phyloP scores from a whole-genome alignment of 2,113 vertebrate genomes.

The Caretta caretta region DNA sequence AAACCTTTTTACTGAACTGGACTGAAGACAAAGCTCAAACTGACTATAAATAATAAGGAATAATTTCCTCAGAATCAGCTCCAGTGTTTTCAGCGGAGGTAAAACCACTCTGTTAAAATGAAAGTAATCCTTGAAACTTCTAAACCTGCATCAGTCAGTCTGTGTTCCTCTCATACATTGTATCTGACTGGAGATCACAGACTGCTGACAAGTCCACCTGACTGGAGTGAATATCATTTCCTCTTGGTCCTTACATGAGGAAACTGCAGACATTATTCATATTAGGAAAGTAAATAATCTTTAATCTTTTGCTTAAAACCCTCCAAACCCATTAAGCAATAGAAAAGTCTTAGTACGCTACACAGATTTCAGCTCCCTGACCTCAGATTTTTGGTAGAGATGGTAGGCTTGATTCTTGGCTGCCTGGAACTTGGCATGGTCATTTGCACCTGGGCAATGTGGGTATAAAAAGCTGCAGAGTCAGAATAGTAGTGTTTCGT shows the following conservation, averaged over 20 bases:
- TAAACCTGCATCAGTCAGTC: background rate
- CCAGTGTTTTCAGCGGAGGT: background rate
- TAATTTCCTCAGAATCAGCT: background rate
- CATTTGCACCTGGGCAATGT: background rate
- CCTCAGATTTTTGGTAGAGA: background rate
- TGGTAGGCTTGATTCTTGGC: rapidly evolving
- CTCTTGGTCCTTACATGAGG: background rate
- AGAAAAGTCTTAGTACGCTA: background rate
- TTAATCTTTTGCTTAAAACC: background rate
- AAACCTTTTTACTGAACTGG: background rate
- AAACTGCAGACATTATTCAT: background rate
- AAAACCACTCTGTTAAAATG: background rate
- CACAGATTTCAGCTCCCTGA: background rate
- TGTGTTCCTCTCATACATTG: rapidly evolving
- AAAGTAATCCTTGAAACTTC: background rate
- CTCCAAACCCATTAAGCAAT: background rate
- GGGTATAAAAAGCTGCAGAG: background rate
- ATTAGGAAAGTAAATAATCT: background rate
- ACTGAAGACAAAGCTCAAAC: background rate
- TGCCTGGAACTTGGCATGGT: background rate
- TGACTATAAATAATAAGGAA: background rate
- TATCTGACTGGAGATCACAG: background rate
- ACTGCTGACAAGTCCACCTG: background rate
- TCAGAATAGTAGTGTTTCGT: background rate
- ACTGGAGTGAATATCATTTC: background rate